phyloP scores from a whole-genome alignment of 2,797 vertebrate species.

The Poecilia wingei region DNA sequence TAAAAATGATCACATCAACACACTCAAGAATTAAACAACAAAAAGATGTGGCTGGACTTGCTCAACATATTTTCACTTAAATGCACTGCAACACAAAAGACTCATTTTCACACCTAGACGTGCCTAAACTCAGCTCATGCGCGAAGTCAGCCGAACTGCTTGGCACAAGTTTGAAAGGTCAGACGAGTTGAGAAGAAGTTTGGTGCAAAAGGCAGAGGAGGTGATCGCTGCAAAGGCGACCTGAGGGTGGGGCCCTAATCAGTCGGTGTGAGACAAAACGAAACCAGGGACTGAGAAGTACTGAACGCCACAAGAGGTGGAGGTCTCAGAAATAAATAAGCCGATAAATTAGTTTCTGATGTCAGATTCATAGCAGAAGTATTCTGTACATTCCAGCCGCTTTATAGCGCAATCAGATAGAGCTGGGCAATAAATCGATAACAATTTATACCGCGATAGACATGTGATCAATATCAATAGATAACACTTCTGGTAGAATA shows the following conservation, averaged over 20 bases:
- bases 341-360: not conserved
- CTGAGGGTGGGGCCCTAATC: not conserved
- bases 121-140: not conserved
- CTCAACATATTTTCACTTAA: not conserved
- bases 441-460: no score
- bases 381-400: no score
- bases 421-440: no score
- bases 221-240: not conserved
- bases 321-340: not conserved
- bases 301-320: not conserved
- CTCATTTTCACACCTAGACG: slow-evolving; percentile 5
- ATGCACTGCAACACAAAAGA: not conserved
- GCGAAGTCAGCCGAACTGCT: slow-evolving; percentile 16
- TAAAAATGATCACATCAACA: not conserved
- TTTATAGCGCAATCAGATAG: no score
- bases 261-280: not conserved
- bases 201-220: slow-evolving; percentile 9
- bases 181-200: slow-evolving; percentile 16
- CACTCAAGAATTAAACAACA: not conserved
- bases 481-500: no score
- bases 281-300: not conserved
- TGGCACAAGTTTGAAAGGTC: slow-evolving; percentile 56
- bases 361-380: not conserved
- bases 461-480: no score
- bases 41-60: not conserved